Base-by-base conservation (phyloP, 2,113 vertebrate species). In the Aptenodytes forsteri region DNA sequence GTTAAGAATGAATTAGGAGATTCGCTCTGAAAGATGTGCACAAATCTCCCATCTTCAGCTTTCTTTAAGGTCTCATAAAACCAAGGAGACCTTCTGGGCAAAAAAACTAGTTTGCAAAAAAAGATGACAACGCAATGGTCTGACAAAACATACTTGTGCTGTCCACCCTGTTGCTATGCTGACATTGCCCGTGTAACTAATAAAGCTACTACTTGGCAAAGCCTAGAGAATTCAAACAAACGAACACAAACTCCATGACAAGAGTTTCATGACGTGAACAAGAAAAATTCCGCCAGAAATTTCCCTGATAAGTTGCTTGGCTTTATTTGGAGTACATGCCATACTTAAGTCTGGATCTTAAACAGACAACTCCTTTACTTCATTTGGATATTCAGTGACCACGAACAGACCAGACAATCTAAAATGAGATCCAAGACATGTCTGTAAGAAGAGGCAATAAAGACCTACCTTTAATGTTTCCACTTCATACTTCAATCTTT, bases 401-500 rank as follows among this genome's bases (percentile, higher is more conserved):
- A 70, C 26, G 49, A 89, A 44, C 26, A 58, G 65, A 54, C 4
- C 65, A 85, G 58, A 80, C 1, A 7, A 62, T 22, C 46, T n/a
- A 50, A 44, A 83, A 47, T 4, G 10, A 72, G 23, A 88, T 21
- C 27, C 66, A 62, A 70, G 16, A 23, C 7, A 12, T 2, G 50
- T 5, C 49, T 46, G 20, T 34, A 67, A 69, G 27, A n/a, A 73
- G n/a, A 38, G 75, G 30, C 59, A 83, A 13, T n/a, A 38, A 18
- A 83, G 34, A 76, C 67, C 16, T 98, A 99, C 99, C 99, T 99
- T 99, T 86, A 99, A 97, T 10, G 98, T 98, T 91, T 99, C 98
- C 94, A 99, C 97, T 96, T 99, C 99, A 46, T 98, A 99, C 93
- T 99, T 99, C 93, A 99, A 97, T 96, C 99, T 99, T 98, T 99